Conservation (phyloP, 1,140 invertebrate genomes). For the Nymphalis io region DNA sequence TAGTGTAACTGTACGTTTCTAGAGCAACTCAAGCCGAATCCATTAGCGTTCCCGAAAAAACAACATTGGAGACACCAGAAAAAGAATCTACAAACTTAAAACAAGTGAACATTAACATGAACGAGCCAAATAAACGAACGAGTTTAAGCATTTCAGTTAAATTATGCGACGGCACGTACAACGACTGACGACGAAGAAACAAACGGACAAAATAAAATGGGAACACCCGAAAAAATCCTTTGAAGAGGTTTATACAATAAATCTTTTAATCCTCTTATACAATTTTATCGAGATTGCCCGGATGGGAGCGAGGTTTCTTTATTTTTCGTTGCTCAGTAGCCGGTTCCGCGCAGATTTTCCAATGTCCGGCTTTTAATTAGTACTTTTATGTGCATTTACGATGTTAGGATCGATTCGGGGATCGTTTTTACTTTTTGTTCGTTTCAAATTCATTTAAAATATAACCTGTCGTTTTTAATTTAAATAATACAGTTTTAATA, state of each 20-base stretch:
- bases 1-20: slow-evolving; percentile 33
- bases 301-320: slow-evolving; percentile 47
- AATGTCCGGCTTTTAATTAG: slow-evolving; percentile 49
- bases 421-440: slow-evolving; percentile 22
- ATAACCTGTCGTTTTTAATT: neutral
- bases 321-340: slow-evolving; percentile 46
- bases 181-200: slow-evolving; percentile 56
- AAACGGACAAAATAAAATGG: slow-evolving; percentile 69
- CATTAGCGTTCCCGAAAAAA: slow-evolving; percentile 44
- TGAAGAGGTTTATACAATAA: slow-evolving; percentile 74
- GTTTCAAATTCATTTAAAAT: slow-evolving; percentile 12
- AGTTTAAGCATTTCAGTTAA: slow-evolving; percentile 60
- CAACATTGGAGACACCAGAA: slow-evolving; percentile 39
- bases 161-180: slow-evolving; percentile 71
- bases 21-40: slow-evolving; percentile 37
- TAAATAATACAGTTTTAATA: too few relatives aligned
- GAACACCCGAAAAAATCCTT: slow-evolving; percentile 71
- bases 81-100: slow-evolving; percentile 48
- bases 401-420: slow-evolving; percentile 41
- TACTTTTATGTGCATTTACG: slow-evolving; percentile 43
- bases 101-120: slow-evolving; percentile 56
- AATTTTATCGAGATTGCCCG: slow-evolving; percentile 76
- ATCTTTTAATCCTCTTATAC: slow-evolving; percentile 77
- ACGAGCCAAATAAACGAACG: slow-evolving; percentile 61
- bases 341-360: slow-evolving; percentile 41